Percentiles rank a stretch among this genome's conserved stretches.
phyloP scores from a whole-genome alignment of 2,797 vertebrate genomes.

The Gymnocypris eckloni region DNA sequence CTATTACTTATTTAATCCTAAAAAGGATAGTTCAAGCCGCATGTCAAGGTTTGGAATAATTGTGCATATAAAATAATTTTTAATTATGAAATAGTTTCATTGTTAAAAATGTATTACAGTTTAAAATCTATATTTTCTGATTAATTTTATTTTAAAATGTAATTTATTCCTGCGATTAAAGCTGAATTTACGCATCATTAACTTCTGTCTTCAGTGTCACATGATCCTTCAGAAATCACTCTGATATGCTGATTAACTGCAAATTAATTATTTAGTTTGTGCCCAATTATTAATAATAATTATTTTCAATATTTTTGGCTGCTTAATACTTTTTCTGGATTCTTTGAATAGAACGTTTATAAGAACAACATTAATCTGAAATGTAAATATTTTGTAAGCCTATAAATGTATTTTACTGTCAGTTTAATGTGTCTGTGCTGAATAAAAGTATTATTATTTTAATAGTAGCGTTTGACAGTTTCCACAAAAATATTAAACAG shows the following conservation, averaged over 20 bases:
- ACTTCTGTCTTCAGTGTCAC: neutral
- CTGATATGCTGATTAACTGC: neutral
- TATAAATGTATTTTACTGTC: neutral
- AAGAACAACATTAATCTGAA: neutral
- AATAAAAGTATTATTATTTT: neutral
- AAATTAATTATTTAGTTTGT: no score
- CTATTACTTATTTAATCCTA: no score
- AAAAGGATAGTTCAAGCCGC: no score
- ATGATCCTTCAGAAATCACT: neutral
- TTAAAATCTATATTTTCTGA: neutral
- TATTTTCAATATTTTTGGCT: neutral
- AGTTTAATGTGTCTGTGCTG: neutral
- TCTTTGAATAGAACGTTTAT: neutral
- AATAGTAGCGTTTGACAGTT: neutral
- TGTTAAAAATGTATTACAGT: neutral
- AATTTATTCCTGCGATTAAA: neutral
- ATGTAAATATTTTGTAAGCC: neutral
- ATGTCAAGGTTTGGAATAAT: no score
- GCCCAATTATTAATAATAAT: neutral
- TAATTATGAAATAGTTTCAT: neutral
- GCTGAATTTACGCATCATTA: neutral
- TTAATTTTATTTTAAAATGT: neutral
- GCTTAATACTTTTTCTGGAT: neutral
- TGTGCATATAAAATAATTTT: no score
- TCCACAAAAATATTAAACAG: neutral